Percentiles rank a stretch among this genome's conserved stretches.
These are phyloP conservation scores for Sakesphorus luctuosus DNA, from an alignment of 2,113 vertebrate genomes.

Conservation along the genomic window DNA sequence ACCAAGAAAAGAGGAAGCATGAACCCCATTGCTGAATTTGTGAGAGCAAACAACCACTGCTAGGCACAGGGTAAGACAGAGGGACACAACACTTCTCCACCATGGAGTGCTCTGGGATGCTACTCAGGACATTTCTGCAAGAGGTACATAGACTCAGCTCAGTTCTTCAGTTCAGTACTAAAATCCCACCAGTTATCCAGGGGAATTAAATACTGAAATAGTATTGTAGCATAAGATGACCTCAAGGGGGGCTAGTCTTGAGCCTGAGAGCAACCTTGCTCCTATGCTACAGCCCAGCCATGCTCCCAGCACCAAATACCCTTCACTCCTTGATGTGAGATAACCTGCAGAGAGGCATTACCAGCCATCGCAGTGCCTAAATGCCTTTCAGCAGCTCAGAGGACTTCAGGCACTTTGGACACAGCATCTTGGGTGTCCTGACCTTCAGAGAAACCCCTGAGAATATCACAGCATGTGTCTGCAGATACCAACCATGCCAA, in stretches of 20 bases:
- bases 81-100: rapidly evolving
- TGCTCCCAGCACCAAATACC: not conserved
- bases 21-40: not conserved
- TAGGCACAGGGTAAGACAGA: not conserved
- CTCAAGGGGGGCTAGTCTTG: not conserved
- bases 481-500: not conserved
- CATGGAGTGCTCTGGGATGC: not conserved
- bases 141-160: not conserved
- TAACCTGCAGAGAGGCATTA: not conserved
- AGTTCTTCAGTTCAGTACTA: not conserved
- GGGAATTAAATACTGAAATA: not conserved
- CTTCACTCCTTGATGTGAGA: rapidly evolving
- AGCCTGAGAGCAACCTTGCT: not conserved
- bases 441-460: conserved; percentile 2
- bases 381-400: not conserved
- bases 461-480: not conserved
- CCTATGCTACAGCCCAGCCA: not conserved
- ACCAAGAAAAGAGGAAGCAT: not conserved
- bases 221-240: not conserved
- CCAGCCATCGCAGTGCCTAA: rapidly evolving
- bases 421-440: not conserved
- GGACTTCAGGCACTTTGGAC: not conserved
- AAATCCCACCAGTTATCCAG: not conserved
- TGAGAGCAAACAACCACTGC: not conserved
- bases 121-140: not conserved